A percentile compares a stretch with the other conserved stretches of the same genome.
Conservation (phyloP, 2,113 vertebrate species). For the Turnix velox region DNA sequence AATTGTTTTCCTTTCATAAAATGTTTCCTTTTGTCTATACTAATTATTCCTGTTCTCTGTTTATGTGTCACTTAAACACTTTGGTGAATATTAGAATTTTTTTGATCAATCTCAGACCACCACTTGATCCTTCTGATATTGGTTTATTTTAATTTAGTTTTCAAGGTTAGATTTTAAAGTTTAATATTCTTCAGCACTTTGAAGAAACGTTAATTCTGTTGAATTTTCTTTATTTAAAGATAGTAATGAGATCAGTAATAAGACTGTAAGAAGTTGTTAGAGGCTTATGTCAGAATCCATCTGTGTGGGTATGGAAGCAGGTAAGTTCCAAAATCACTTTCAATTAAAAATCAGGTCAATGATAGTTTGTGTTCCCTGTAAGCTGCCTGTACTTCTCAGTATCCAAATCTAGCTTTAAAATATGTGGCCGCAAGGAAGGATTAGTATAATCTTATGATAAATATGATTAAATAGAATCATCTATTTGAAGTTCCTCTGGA, state of each 20-base stretch:
- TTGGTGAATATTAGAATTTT: not conserved
- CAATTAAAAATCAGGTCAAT: constrained; percentile 17
- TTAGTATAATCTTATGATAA: constrained; percentile 23
- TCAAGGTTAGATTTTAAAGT: not conserved
- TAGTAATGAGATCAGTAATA: too few species aligned
- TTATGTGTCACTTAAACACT: not conserved
- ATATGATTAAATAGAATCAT: constrained; percentile 21
- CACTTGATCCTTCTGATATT: not conserved
- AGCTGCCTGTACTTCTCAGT: not conserved
- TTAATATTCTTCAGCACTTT: not conserved
- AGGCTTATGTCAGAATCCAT: constrained; percentile 33
- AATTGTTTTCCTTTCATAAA: not conserved
- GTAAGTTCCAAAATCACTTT: constrained; percentile 36
- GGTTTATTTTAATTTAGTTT: not conserved
- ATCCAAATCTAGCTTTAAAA: constrained; percentile 30
- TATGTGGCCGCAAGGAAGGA: constrained; percentile 35
- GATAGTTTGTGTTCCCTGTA: not conserved
- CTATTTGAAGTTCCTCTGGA: constrained; percentile 54
- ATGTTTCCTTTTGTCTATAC: not conserved
- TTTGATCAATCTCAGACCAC: not conserved
- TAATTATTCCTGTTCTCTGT: not conserved
- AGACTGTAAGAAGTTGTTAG: not conserved
- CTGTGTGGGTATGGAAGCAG: not conserved
- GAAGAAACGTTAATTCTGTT: not conserved
- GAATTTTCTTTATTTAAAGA: not conserved